Conservation (phyloP, 2,888 invertebrate species). For the Pachydiplax longipennis region DNA sequence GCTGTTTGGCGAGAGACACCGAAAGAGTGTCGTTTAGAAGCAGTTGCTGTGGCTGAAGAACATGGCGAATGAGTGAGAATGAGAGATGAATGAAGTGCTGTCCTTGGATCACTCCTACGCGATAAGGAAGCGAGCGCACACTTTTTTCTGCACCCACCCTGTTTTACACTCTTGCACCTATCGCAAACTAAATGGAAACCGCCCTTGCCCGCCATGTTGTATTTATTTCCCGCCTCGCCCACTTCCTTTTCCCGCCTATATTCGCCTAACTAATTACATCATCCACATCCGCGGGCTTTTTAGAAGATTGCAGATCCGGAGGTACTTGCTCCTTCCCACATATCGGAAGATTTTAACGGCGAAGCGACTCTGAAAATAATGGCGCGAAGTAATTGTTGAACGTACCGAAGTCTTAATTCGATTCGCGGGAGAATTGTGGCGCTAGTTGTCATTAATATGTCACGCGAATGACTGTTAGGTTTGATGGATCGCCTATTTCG, state of each 20-base stretch:
- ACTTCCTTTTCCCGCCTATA: not conserved
- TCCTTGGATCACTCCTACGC: not conserved
- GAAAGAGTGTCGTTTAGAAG: not conserved
- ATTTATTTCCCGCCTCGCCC: not conserved
- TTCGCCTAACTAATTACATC: not conserved
- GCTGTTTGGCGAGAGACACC: conserved; percentile 3
- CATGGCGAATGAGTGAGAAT: conserved; percentile 9
- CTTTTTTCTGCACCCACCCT: not conserved
- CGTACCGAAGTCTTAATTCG: no score
- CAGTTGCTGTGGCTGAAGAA: conserved; percentile 9
- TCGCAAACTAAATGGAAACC: not conserved
- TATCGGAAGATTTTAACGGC: no score
- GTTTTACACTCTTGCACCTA: not conserved
- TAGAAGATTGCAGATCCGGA: no score
- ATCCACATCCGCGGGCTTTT: not conserved
- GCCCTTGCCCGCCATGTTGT: not conserved
- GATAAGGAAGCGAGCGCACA: not conserved
- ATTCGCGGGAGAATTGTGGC: no score
- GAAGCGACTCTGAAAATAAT: no score
- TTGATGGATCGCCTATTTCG: no score
- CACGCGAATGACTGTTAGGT: no score
- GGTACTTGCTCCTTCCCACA: no score
- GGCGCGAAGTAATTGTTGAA: no score
- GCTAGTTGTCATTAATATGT: no score
- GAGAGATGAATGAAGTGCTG: conserved; percentile 15